Evolutionary conservation across 2,797 vertebrate genomes (phyloP).

Genomic region (Myotis planiceps): DNA sequence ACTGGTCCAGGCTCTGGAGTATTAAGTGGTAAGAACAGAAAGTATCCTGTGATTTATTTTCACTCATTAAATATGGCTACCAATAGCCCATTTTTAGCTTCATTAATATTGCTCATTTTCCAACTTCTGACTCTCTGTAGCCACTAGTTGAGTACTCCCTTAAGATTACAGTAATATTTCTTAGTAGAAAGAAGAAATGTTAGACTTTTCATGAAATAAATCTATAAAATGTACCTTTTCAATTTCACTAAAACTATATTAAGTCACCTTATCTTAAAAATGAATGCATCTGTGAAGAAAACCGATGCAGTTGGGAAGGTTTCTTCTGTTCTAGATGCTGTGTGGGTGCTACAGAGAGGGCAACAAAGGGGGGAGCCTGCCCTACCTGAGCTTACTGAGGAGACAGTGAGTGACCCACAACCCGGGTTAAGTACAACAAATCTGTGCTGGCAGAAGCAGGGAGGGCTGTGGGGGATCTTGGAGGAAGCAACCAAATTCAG

Average conservation of each 20-base stretch:
- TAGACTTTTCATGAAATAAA: neutral
- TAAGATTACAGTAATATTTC: neutral
- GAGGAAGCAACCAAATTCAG: neutral
- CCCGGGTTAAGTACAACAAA: no score
- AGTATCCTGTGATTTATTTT: neutral
- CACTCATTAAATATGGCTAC: neutral
- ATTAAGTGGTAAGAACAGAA: neutral
- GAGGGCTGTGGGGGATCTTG: accelerated
- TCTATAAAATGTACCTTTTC: neutral
- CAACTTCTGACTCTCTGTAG: neutral
- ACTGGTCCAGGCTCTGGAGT: neutral
- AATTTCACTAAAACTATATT: neutral
- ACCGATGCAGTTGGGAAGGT: neutral
- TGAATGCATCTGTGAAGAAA: neutral
- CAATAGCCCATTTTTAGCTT: neutral
- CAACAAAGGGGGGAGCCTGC: neutral
- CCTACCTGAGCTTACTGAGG: neutral
- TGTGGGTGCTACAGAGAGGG: neutral
- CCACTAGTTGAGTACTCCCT: neutral
- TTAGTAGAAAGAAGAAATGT: neutral
- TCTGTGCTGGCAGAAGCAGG: neutral
- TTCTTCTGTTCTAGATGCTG: neutral
- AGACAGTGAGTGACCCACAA: neutral
- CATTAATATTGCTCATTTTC: neutral
- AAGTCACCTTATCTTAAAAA: neutral